Evolutionary conservation across 2,888 invertebrate species (phyloP).

Genomic region (Bhutanitis thaidina): DNA sequence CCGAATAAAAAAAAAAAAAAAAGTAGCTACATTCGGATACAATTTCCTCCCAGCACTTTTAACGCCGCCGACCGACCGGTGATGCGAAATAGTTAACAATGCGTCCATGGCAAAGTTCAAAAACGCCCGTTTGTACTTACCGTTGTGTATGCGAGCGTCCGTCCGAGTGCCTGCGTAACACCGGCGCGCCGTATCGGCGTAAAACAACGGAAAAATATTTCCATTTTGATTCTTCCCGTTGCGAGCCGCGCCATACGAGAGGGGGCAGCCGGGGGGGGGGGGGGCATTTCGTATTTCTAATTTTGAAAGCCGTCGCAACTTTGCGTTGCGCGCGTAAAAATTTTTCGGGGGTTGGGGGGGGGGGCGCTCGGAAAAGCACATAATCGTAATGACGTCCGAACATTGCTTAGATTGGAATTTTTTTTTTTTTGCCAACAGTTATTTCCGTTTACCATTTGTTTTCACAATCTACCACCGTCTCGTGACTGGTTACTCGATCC

Average conservation of each 20-base stretch:
- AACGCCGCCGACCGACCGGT: background rate
- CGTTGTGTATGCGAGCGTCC: conserved; percentile 1
- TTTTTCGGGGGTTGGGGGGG: background rate
- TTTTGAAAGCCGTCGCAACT: conserved; percentile 12
- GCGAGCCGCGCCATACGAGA: background rate
- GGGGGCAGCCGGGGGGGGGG: too few relatives aligned
- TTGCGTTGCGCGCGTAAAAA: conserved; percentile 2
- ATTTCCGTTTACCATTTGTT: too few relatives aligned
- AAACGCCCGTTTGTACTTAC: background rate
- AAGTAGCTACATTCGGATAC: background rate
- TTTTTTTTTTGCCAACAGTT: too few relatives aligned
- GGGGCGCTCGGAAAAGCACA: too few relatives aligned
- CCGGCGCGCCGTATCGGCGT: conserved; percentile 3
- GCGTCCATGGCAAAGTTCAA: background rate
- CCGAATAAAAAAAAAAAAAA: too few relatives aligned
- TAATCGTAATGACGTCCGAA: too few relatives aligned
- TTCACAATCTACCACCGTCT: too few relatives aligned
- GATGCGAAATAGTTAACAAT: background rate
- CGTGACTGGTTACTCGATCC: too few relatives aligned
- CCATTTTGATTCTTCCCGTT: conserved; percentile 3
- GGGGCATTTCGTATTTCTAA: conserved; percentile 17
- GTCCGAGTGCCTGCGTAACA: conserved; percentile 1
- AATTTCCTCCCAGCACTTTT: background rate
- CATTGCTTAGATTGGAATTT: too few relatives aligned
- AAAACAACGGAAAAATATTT: conserved; percentile 14